Evolutionary conservation across 2,113 vertebrate species (phyloP).

Genomic region (Edolisoma coerulescens): DNA sequence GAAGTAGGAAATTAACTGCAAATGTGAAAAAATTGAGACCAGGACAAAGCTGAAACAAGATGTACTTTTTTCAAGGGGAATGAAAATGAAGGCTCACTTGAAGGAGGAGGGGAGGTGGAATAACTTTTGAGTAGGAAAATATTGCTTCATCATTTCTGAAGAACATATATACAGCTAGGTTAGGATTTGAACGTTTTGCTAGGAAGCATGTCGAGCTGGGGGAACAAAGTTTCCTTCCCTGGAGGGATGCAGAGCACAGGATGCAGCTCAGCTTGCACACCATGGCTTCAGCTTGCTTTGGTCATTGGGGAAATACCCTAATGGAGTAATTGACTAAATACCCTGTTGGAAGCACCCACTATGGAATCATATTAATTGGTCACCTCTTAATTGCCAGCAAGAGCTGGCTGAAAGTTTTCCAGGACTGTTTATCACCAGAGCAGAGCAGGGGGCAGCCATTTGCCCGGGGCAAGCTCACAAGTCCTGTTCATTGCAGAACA

Average conservation of each 20-base stretch:
- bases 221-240: neutral
- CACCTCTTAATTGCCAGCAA: neutral
- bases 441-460: neutral
- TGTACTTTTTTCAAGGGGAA: neutral
- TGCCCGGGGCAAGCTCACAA: neutral
- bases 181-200: neutral
- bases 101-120: neutral
- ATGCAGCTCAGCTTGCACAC: neutral
- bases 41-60: neutral
- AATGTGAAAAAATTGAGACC: neutral
- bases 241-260: neutral
- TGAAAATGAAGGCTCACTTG: neutral
- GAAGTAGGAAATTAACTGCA: slow-evolving; percentile 39
- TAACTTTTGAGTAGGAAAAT: neutral
- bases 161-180: neutral
- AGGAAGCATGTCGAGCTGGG: rapidly evolving
- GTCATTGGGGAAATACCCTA: neutral
- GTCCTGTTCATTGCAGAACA: neutral
- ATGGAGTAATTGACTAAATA: neutral
- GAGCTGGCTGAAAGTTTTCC: neutral
- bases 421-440: neutral
- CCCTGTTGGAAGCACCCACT: neutral
- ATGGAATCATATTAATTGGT: neutral
- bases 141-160: neutral
- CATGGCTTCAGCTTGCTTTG: neutral